A percentile compares a stretch with the other conserved stretches of the same genome.
phyloP scores from a whole-genome alignment of 2,888 invertebrate genomes.

The Luffia ferchaultella region DNA sequence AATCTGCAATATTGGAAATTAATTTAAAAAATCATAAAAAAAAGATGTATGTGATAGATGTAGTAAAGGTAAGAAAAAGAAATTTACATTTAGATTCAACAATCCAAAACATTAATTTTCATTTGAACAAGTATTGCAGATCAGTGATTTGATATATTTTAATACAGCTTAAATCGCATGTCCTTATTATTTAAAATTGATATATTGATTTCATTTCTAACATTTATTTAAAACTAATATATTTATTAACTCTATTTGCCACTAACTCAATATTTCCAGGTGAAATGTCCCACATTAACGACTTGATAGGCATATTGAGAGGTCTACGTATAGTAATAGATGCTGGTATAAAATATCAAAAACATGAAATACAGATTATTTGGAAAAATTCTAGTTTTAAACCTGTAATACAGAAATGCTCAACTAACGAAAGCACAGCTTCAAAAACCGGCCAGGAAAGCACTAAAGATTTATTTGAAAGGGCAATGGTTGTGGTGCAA shows the following conservation, averaged over 20 bases:
- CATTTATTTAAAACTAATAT: not conserved
- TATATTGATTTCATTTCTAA: not conserved
- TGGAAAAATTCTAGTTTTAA: conserved; percentile 78
- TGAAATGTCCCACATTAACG: conserved; percentile 67
- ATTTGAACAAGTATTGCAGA: too few species aligned
- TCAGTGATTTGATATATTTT: too few species aligned
- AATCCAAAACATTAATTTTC: too few species aligned
- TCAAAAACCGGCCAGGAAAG: conserved; percentile 28
- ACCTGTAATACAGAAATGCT: conserved; percentile 37
- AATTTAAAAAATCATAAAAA: too few species aligned
- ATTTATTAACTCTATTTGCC: conserved; percentile 10
- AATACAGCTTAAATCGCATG: too few species aligned
- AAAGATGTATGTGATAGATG: too few species aligned
- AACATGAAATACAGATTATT: conserved; percentile 63
- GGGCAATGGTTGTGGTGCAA: conserved; percentile 73
- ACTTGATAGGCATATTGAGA: conserved; percentile 71
- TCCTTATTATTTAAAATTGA: too few species aligned
- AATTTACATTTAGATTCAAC: too few species aligned
- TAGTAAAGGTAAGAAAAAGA: too few species aligned
- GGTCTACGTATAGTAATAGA: conserved; percentile 74
- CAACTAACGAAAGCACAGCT: conserved; percentile 21
- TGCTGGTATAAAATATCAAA: conserved; percentile 72
- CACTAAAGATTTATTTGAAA: conserved; percentile 59
- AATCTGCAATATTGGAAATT: too few species aligned
- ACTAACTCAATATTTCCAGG: conserved; percentile 20